A percentile compares a stretch with the other conserved stretches of the same genome.
These are phyloP conservation scores for Oreochromis grahami DNA, from an alignment of 2,797 vertebrate genomes.

Conservation along the genomic window DNA sequence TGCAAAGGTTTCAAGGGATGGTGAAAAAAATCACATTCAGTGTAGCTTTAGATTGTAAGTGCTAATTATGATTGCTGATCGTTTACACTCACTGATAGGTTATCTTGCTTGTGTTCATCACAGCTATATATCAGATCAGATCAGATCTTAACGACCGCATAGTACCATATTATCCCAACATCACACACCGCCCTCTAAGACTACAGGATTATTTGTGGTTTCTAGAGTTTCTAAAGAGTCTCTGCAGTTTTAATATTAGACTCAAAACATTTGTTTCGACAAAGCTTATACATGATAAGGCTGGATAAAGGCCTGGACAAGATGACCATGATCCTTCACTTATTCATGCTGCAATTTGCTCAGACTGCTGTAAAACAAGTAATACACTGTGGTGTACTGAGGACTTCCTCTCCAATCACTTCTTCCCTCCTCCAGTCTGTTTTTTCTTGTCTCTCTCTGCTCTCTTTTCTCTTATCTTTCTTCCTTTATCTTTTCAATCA, in stretches of 20 bases:
- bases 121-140: background rate
- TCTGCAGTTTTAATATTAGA: background rate
- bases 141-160: background rate
- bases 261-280: background rate
- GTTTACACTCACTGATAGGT: background rate
- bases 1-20: background rate
- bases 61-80: background rate
- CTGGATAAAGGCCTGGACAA: background rate
- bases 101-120: background rate
- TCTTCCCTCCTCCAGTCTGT: background rate
- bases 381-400: background rate
- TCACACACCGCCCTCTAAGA: background rate
- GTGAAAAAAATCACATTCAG: background rate
- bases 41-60: background rate
- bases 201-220: background rate
- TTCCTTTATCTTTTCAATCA: background rate
- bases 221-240: background rate
- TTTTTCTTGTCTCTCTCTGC: background rate
- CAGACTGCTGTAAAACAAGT: background rate
- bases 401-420: background rate
- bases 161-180: background rate
- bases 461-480: background rate
- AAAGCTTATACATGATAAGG: background rate
- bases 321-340: background rate
- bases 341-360: background rate